These are phyloP conservation scores for Scatophagus argus DNA, from an alignment of 2,113 vertebrate genomes.

Conservation along the genomic window DNA sequence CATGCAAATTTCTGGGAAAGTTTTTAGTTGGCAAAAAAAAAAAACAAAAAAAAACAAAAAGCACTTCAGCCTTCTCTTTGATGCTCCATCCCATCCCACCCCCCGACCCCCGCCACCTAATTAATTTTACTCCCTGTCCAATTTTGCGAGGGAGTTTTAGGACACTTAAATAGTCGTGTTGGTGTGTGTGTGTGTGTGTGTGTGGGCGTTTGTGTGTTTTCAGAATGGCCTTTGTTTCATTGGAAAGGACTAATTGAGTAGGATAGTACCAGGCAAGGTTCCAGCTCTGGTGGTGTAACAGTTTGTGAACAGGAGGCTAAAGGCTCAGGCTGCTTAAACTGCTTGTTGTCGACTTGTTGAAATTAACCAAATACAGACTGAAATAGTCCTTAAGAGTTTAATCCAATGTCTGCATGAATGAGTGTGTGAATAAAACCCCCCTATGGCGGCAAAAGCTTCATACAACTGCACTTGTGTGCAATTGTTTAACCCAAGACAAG, in stretches of 20 bases:
- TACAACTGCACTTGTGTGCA: not conserved
- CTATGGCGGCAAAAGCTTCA: not conserved
- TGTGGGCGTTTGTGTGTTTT: slow-evolving; percentile 30
- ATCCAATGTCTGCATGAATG: slow-evolving; percentile 5
- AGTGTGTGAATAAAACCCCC: not conserved
- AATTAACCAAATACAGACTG: slow-evolving; percentile 18
- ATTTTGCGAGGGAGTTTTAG: slow-evolving; percentile 36
- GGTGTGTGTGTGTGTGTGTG: slow-evolving; percentile 18
- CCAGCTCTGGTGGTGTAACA: slow-evolving; percentile 54
- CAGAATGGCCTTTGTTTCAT: slow-evolving; percentile 50
- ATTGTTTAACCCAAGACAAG: not conserved
- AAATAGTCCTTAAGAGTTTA: slow-evolving; percentile 23
- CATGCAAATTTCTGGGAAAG: slow-evolving; percentile 39
- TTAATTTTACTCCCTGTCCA: slow-evolving; percentile 26
- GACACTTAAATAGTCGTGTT: slow-evolving; percentile 19
- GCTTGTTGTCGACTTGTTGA: slow-evolving; percentile 23
- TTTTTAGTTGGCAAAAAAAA: slow-evolving; percentile 11
- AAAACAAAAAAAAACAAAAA: slow-evolving; percentile 1
- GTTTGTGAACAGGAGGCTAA: slow-evolving; percentile 35
- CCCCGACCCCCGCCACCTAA: no score
- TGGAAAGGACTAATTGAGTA: slow-evolving; percentile 52
- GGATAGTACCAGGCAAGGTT: slow-evolving; percentile 44
- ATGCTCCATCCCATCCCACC: not conserved
- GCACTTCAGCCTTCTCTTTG: slow-evolving; percentile 15
- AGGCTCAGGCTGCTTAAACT: slow-evolving; percentile 51